Evolutionary conservation across 1,140 invertebrate species (phyloP).

Genomic region (Tetragonula clypearis): DNA sequence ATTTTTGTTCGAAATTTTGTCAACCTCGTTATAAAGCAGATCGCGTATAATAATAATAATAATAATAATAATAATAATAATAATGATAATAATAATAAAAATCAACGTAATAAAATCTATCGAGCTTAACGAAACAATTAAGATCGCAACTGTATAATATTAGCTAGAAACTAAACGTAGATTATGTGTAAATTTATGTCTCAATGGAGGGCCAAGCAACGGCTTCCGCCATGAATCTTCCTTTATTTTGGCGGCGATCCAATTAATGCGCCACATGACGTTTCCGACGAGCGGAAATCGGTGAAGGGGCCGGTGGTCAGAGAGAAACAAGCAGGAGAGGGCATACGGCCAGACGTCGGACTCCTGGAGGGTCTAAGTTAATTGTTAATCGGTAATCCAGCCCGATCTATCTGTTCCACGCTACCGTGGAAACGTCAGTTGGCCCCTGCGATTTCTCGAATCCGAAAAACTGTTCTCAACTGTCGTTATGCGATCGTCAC

Average conservation of each 20-base stretch:
- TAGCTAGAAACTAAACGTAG: no score
- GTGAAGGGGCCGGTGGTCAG: slow-evolving; percentile 33
- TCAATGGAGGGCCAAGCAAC: slow-evolving; percentile 29
- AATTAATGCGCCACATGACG: slow-evolving; percentile 78
- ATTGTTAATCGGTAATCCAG: slow-evolving; percentile 64
- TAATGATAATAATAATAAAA: no score
- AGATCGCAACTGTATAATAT: no score
- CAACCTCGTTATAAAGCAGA: no score
- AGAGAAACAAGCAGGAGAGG: slow-evolving; percentile 33
- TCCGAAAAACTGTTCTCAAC: slow-evolving; percentile 6
- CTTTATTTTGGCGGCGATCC: slow-evolving; percentile 70
- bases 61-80: no score
- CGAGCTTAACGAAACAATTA: no score
- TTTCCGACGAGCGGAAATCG: slow-evolving; percentile 76
- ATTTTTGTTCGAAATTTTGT: no score
- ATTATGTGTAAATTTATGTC: slow-evolving; percentile 16
- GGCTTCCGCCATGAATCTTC: slow-evolving; percentile 66
- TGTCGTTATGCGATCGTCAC: not conserved
- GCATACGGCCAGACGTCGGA: slow-evolving; percentile 44
- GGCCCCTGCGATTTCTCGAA: slow-evolving; percentile 60
- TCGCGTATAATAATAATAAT: no score
- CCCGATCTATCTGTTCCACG: slow-evolving; percentile 4
- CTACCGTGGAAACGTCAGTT: slow-evolving; percentile 40
- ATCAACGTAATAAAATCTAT: no score
- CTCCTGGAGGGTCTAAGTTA: slow-evolving; percentile 62